phyloP scores from a whole-genome alignment of 2,888 invertebrate species.

The Caenorhabditis sp. region DNA sequence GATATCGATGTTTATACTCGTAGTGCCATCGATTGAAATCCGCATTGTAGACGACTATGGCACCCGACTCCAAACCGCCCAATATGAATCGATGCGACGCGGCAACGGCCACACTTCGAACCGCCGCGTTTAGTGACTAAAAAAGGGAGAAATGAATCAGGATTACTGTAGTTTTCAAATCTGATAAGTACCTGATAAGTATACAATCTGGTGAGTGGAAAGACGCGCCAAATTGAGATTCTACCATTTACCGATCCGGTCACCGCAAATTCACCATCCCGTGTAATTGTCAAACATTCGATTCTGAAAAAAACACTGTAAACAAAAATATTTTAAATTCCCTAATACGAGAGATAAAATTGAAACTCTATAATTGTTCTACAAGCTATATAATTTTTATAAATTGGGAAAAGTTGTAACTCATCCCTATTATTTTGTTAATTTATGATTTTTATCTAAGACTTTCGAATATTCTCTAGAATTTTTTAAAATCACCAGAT shows the following conservation, averaged over 20 bases:
- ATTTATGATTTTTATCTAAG: too few relatives aligned
- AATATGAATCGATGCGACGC: slow-evolving; percentile 98
- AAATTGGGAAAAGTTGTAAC: too few relatives aligned
- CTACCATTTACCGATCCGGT: slow-evolving; percentile 95
- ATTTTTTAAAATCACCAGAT: too few relatives aligned
- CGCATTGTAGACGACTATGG: slow-evolving; percentile 97
- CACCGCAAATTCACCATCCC: slow-evolving; percentile 94
- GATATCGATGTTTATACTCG: slow-evolving; percentile 65
- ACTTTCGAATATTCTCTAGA: too few relatives aligned
- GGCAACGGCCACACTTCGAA: slow-evolving; percentile 85
- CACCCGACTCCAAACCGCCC: slow-evolving; percentile 95
- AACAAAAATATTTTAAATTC: not conserved
- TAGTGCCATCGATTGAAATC: slow-evolving; percentile 85
- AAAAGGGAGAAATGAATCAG: not conserved
- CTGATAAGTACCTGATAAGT: slow-evolving; percentile 96
- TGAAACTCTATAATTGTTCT: too few relatives aligned
- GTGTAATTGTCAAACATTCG: slow-evolving; percentile 45
- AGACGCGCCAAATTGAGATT: slow-evolving; percentile 97
- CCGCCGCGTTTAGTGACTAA: slow-evolving; percentile 63
- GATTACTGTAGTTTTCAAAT: too few relatives aligned
- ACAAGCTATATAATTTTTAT: too few relatives aligned
- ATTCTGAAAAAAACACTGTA: slow-evolving; percentile 30
- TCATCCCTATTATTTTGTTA: too few relatives aligned
- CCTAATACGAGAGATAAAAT: too few relatives aligned
- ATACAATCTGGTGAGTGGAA: slow-evolving; percentile 93